phyloP scores from a whole-genome alignment of 2,113 vertebrate genomes.

The Sapayoa aenigma region DNA sequence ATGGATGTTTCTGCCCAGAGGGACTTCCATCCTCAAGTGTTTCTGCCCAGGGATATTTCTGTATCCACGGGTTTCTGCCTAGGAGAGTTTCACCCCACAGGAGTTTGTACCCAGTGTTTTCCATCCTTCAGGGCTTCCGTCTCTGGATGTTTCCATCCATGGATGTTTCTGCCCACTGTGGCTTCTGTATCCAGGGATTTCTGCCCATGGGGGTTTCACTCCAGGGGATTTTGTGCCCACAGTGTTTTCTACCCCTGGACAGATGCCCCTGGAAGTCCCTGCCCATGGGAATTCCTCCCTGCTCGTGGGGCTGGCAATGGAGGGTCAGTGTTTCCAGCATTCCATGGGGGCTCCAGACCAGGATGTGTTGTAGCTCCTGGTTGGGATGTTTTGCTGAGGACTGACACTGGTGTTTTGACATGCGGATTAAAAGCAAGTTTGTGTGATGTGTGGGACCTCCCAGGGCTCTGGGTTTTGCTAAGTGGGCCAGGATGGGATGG shows the following conservation, averaged over 20 bases:
- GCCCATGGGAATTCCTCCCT: neutral
- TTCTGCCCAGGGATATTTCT: neutral
- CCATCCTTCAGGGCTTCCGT: too few species aligned
- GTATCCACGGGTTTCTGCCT: neutral
- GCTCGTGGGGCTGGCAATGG: fast-evolving
- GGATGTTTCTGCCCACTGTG: too few species aligned
- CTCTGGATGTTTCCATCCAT: too few species aligned
- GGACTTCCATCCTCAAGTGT: too few species aligned
- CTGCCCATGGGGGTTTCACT: neutral
- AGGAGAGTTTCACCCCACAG: neutral
- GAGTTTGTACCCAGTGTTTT: neutral
- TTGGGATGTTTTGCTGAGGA: neutral
- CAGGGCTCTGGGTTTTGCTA: neutral
- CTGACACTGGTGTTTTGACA: neutral
- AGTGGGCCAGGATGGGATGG: neutral
- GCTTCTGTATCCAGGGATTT: too few species aligned
- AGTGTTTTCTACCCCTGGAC: neutral
- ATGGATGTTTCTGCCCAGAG: too few species aligned
- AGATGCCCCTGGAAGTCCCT: too few species aligned
- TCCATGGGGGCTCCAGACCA: fast-evolving
- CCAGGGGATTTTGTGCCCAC: neutral
- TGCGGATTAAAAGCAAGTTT: too few species aligned
- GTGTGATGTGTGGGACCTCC: fast-evolving
- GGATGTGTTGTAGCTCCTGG: neutral
- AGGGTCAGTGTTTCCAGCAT: neutral